Base-by-base conservation (phyloP, 1,140 invertebrate genomes). In the Cheumatopsyche charites region DNA sequence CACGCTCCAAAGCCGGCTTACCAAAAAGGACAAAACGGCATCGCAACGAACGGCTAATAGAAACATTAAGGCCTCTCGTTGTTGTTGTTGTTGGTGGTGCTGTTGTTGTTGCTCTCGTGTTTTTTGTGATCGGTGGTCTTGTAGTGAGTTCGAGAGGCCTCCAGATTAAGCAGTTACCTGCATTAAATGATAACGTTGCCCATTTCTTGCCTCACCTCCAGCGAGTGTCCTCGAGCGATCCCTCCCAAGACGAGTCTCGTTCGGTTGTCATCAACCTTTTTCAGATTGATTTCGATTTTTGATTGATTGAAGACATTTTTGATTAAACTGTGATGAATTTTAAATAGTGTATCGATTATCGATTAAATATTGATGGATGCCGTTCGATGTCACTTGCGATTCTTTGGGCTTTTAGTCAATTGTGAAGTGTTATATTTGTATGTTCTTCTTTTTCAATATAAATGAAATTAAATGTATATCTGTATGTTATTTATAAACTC, bases 161-260 rank as follows among this genome's bases (percentile, higher is more conserved):
- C 15, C 19, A 66, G 63, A 66, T 66, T 66, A 66, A 66, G 63
- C 63, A 66, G 63, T 66, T 66, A 66, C 63, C 63, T 45, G 63
- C 42, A 66, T 66, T 66, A 66, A 66, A 66, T 66, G 63, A 66
- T 66, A 66, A 66, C 63, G 15, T 45, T 15, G 42, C 63, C 23
- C 12, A 9, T 45, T 47, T 15, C 63, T 21, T 21, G 12, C 15
- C 62, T 21, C 19, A 1, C 49, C 19, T 25, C 55, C 21, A 25
- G 17, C 12, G 1, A 19, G n/a, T 19, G 19, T 19, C 47, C 19
- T 47, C 43, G 55, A 13, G 55, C 4, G 19, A 58, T 58, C 55
- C 55, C 23, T 58, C 55, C 21, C 19, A 26, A 58, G 55, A 58
- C 17, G 23, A 5, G 23, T 25, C 21, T 3, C 23, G 12, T 58